These are phyloP conservation scores for Nasua narica DNA, from an alignment of 2,797 vertebrate genomes.

Conservation along the genomic window DNA sequence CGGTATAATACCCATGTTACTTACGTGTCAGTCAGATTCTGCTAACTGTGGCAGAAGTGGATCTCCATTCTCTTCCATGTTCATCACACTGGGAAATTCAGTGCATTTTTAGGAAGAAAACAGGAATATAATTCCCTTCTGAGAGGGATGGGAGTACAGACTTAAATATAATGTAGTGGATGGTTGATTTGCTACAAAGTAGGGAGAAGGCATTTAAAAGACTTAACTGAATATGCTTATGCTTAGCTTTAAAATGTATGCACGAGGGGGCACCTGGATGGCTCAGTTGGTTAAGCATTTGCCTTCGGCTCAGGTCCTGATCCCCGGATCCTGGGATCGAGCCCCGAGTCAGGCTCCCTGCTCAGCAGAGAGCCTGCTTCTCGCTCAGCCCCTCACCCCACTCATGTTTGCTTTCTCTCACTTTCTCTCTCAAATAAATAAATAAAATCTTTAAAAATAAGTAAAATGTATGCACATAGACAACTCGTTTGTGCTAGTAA, in stretches of 20 bases:
- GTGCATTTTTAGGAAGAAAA: not conserved
- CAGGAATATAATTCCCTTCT: not conserved
- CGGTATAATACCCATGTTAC: not conserved
- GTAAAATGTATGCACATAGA: not conserved
- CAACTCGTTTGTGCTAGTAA: not conserved
- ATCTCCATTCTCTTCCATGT: not conserved
- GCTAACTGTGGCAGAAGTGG: not conserved
- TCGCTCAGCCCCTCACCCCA: not conserved
- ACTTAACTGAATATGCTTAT: not conserved
- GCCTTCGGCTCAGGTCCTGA: too few species aligned
- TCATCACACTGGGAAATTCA: not conserved
- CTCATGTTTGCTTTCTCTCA: not conserved
- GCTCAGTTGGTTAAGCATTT: too few species aligned
- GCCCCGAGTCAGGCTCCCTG: too few species aligned
- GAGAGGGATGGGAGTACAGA: not conserved
- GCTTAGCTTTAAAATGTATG: not conserved
- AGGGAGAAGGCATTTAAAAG: not conserved
- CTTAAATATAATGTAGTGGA: not conserved
- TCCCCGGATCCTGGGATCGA: too few species aligned
- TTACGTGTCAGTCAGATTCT: not conserved
- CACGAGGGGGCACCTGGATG: not conserved
- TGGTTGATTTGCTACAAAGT: not conserved
- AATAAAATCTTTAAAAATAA: not conserved
- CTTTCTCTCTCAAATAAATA: not conserved
- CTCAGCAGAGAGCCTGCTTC: not conserved